Evolutionary conservation across 2,888 invertebrate species (phyloP).

Genomic region (Sipunculus nudus): DNA sequence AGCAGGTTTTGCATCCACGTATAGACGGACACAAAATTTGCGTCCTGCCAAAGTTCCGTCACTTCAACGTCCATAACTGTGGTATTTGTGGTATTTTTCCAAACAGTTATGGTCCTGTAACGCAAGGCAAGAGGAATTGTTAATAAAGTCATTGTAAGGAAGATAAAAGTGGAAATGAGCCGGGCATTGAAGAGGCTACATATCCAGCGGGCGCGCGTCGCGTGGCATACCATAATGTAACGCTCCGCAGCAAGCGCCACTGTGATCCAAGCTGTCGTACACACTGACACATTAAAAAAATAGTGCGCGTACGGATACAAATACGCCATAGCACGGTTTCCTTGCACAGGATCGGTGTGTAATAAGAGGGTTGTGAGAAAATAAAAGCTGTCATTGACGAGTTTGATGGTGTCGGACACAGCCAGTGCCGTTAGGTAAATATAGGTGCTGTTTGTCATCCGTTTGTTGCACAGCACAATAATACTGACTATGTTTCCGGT

Average conservation of each 20-base stretch:
- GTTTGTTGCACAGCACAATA: conserved; percentile 34
- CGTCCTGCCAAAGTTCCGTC: conserved; percentile 53
- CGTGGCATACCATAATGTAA: conserved; percentile 37
- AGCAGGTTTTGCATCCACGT: conserved; percentile 61
- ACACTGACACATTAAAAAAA: conserved; percentile 43
- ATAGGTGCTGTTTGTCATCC: conserved; percentile 40
- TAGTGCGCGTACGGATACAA: conserved; percentile 45
- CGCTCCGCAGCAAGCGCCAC: conserved; percentile 40
- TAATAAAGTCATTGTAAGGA: conserved; percentile 48
- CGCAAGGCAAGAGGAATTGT: conserved; percentile 58
- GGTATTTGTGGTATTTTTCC: conserved; percentile 40
- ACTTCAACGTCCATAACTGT: conserved; percentile 47
- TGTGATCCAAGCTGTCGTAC: conserved; percentile 43
- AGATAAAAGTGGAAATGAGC: conserved; percentile 50
- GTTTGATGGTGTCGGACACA: conserved; percentile 40
- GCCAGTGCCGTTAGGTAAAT: conserved; percentile 38
- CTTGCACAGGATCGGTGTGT: conserved; percentile 20
- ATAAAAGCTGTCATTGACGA: conserved; percentile 41
- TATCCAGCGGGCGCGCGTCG: conserved; percentile 17
- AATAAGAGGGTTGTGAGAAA: conserved; percentile 37
- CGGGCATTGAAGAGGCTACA: too few relatives aligned
- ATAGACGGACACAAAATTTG: conserved; percentile 54
- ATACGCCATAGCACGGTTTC: conserved; percentile 25
- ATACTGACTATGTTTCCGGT: conserved; percentile 40
- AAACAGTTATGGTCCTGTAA: conserved; percentile 49